Evolutionary conservation across 2,888 invertebrate species (phyloP).

Genomic region (Acrocyrtus sp.): DNA sequence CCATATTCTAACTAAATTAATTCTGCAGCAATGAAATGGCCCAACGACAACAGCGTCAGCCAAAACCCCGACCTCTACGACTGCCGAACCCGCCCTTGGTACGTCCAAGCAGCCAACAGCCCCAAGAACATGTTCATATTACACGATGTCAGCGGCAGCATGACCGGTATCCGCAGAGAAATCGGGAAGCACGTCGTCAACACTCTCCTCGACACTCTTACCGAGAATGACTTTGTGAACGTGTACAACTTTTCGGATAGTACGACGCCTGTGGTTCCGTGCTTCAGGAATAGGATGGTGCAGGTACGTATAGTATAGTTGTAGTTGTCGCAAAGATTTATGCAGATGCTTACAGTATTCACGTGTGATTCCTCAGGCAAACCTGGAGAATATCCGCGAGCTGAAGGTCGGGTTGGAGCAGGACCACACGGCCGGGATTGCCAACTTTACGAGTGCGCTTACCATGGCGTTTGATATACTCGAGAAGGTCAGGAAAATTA

Average conservation of each 20-base stretch:
- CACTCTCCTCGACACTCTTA: slow-evolving; percentile 91
- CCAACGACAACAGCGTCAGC: slow-evolving; percentile 68
- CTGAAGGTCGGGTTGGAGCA: slow-evolving; percentile 77
- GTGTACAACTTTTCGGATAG: slow-evolving; percentile 83
- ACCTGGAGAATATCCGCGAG: slow-evolving; percentile 84
- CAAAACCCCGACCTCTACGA: slow-evolving; percentile 84
- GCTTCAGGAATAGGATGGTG: slow-evolving; percentile 86
- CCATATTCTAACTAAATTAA: neutral
- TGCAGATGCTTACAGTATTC: too few relatives aligned
- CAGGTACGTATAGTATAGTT: too few relatives aligned
- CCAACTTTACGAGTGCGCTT: slow-evolving; percentile 86
- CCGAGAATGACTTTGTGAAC: slow-evolving; percentile 98
- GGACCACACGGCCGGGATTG: slow-evolving; percentile 79
- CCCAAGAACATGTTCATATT: slow-evolving; percentile 97
- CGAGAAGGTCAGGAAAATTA: slow-evolving; percentile 75
- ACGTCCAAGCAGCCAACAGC: slow-evolving; percentile 96
- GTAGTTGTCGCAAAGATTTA: too few relatives aligned
- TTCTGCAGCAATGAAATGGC: slow-evolving; percentile 76
- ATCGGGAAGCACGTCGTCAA: slow-evolving; percentile 90
- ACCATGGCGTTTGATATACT: slow-evolving; percentile 85
- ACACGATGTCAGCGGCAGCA: slow-evolving; percentile 86
- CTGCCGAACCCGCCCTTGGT: slow-evolving; percentile 93
- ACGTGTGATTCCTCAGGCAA: too few relatives aligned
- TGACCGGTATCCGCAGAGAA: slow-evolving; percentile 76
- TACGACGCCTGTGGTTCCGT: slow-evolving; percentile 80